Base-by-base conservation (phyloP, 2,113 vertebrate genomes). In the Kobus ellipsiprymnus region DNA sequence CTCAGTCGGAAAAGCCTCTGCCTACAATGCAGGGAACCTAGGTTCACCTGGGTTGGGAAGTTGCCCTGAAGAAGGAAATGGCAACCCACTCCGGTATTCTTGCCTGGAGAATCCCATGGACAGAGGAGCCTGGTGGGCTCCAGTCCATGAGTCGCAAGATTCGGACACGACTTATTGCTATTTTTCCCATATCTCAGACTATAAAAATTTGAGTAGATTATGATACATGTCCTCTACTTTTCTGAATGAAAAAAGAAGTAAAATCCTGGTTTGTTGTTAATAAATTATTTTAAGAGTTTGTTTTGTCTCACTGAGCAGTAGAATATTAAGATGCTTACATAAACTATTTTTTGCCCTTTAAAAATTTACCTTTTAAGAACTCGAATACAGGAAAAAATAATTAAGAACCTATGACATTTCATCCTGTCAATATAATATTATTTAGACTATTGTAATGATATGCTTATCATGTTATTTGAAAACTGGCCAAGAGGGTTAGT, bases 271-370 rank as follows among this genome's bases (percentile, higher is more conserved):
- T 87, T 87, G 12, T 87, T 87, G 13, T 44, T 80, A 19, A 44
- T 87, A 33, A 93, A 85, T 40, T 81, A 54, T 62, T 95, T 95
- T 59, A 74, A 48, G 55, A 87, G 10, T 60, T 16, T 94, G 4
- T 64, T 90, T 48, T 85, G n/a, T 87, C 81, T 95, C 27, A 33
- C 44, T 2, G 67, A 90, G 84, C 13, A n/a, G 54, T 55, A 89
- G 48, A 90, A 87, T 89, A 95, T 55, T 87, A 46, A 88, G 46
- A 55, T 93, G 17, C n/a, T 92, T 96, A 33, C 16, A 6, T 92
- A 52, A 48, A 60, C 62, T 74, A 33, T 62, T 89, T 91, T 93
- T 95, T 88, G 60, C 19, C 60, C 82, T 91, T 96, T 21, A 52
- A 89, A 82, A 93, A 92, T n/a, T 87, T 88, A 9, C 78, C 10